A percentile compares a stretch with the other conserved stretches of the same genome.
Evolutionary conservation across 2,888 invertebrate genomes (phyloP).

Genomic region (Drepana falcataria): DNA sequence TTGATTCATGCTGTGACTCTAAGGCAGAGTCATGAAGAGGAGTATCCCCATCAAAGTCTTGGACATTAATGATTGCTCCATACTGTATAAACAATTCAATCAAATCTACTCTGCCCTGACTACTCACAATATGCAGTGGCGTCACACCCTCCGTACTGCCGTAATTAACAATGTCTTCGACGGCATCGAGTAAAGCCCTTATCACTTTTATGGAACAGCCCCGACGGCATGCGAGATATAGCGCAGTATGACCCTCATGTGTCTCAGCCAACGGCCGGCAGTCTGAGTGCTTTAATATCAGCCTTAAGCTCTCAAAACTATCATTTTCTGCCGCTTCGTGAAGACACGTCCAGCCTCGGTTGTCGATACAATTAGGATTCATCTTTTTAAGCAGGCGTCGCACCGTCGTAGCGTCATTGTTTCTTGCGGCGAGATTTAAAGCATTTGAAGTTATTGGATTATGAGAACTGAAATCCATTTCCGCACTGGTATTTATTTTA

Average conservation of each 20-base stretch:
- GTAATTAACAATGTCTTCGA: constrained; percentile 59
- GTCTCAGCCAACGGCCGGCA: constrained; percentile 58
- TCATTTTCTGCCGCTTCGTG: constrained; percentile 72
- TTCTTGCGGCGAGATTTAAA: constrained; percentile 64
- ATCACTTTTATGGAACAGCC: constrained; percentile 51
- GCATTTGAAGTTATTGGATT: constrained; percentile 70
- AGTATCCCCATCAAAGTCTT: constrained; percentile 72
- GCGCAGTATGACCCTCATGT: constrained; percentile 70
- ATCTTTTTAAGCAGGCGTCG: constrained; percentile 54
- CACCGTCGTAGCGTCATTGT: constrained; percentile 52
- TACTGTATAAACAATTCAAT: constrained; percentile 57
- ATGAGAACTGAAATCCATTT: constrained; percentile 73
- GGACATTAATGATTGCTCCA: constrained; percentile 60
- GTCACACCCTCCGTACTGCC: constrained; percentile 68
- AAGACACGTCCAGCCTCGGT: constrained; percentile 75
- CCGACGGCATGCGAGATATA: constrained; percentile 64
- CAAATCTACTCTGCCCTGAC: constrained; percentile 55
- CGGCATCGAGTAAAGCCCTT: constrained; percentile 48
- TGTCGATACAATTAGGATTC: constrained; percentile 69
- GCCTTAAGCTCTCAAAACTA: constrained; percentile 50
- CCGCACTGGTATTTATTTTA: neutral
- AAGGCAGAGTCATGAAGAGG: constrained; percentile 68
- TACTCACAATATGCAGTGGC: constrained; percentile 60
- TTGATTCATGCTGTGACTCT: constrained; percentile 40
- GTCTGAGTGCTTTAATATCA: constrained; percentile 52